These are phyloP conservation scores for Spinus olivaceus DNA, from an alignment of 2,797 vertebrate genomes.

Conservation along the genomic window DNA sequence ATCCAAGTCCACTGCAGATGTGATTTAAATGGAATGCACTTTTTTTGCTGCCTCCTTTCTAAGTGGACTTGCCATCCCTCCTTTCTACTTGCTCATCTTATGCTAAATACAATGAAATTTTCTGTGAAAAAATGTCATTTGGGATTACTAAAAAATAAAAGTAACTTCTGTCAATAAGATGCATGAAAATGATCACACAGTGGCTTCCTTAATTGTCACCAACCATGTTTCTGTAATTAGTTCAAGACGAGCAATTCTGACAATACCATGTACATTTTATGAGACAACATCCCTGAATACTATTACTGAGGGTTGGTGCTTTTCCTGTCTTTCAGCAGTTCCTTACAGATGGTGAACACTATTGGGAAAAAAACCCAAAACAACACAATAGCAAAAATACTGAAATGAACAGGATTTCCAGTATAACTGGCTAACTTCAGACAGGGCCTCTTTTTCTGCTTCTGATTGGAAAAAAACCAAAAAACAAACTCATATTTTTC, in stretches of 20 bases:
- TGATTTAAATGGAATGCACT: background rate
- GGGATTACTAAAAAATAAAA: background rate
- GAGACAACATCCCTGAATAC: slow-evolving; percentile 38
- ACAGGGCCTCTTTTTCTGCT: background rate
- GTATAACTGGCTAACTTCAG: background rate
- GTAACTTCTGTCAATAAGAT: slow-evolving; percentile 20
- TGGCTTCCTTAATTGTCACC: slow-evolving; percentile 62
- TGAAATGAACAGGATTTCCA: background rate
- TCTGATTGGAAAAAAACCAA: background rate
- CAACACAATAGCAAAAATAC: background rate
- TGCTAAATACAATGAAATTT: background rate
- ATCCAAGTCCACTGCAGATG: background rate
- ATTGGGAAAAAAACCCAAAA: background rate
- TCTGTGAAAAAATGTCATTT: background rate
- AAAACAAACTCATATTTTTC: background rate
- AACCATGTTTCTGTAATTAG: slow-evolving; percentile 58
- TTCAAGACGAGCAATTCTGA: slow-evolving; percentile 60
- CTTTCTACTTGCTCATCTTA: background rate
- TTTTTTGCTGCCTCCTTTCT: background rate
- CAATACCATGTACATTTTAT: background rate
- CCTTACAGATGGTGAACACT: background rate
- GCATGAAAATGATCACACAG: slow-evolving; percentile 2
- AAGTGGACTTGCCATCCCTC: background rate
- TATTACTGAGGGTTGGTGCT: background rate
- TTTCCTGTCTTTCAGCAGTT: slow-evolving; percentile 38